Evolutionary conservation across 2,888 invertebrate genomes (phyloP), one percentile per base, ranked within the genome.

Genomic region (Apeira syringaria): DNA sequence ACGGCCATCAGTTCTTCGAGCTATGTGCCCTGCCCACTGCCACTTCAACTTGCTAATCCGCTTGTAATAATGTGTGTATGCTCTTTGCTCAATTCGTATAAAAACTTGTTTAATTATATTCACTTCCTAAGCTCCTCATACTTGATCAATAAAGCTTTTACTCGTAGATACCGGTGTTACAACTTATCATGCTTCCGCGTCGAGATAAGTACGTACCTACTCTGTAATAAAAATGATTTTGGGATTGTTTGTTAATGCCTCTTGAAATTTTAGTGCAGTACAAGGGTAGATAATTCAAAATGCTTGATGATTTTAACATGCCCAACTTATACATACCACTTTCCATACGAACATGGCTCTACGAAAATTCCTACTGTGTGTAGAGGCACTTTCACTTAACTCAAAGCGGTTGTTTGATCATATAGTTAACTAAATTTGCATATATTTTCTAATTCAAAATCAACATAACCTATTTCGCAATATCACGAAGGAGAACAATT

Each of bases 371-470:
- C 40, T 53, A 53, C 26, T 41, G 24, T 31, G 38, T 7, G 20
- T 20, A 7, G 41, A 32, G 25, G 46, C 49, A 68, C 67, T 68
- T 68, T 68, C 67, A 64, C 67, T 59, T 26, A 35, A 40, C 38
- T 41, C 27, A 34, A 41, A 51, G 52, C 47, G 48, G 49, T 32
- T 55, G 45, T 54, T 57, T 61, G 53, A 28, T 44, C 43, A 45
- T 43, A 56, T 42, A 25, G 29, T 39, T 43, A 34, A 28, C 36
- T 29, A 25, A 11, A 43, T 49, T 51, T 32, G 26, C 30, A 41
- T 44, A 39, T 39, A 39, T 35, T 50, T 30, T 47, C 31, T 31
- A 41, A 35, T 39, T 37, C 11, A 27, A 33, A 32, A 7, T 36
- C 34, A 38, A 42, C 35, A 28, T 37, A 36, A 29, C 35, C 32